phyloP scores from a whole-genome alignment of 2,113 vertebrate species.

The Sclerurus mexicanus region DNA sequence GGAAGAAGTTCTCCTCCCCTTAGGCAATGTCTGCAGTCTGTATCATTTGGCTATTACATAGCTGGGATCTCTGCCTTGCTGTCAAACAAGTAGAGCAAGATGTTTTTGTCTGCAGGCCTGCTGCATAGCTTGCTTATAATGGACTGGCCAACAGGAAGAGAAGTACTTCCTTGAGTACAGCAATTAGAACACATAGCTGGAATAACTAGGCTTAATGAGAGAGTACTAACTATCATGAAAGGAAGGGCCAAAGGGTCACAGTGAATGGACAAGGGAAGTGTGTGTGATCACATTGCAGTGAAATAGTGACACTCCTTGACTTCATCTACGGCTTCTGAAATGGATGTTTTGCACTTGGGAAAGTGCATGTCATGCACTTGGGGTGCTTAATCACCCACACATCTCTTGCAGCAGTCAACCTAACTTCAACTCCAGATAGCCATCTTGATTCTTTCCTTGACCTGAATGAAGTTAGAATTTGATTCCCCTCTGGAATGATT shows the following conservation, averaged over 20 bases:
- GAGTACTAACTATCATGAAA: not conserved
- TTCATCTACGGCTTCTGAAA: not conserved
- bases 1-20: not conserved
- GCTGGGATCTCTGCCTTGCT: not conserved
- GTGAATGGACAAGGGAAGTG: not conserved
- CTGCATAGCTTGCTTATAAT: not conserved
- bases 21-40: not conserved
- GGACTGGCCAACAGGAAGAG: not conserved
- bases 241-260: not conserved
- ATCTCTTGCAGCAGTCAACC: not conserved
- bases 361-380: not conserved
- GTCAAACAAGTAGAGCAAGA: conserved; percentile 17
- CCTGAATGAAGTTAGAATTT: not conserved
- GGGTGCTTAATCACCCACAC: not conserved
- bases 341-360: no score
- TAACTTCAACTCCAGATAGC: not conserved
- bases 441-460: not conserved
- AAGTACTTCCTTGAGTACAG: not conserved
- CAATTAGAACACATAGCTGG: not conserved
- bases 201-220: not conserved
- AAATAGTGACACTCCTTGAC: not conserved
- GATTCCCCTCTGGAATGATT: not conserved
- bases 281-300: rapidly evolving
- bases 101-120: not conserved
- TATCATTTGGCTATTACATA: not conserved